Evolutionary conservation across 2,797 vertebrate species (phyloP), one percentile per base, ranked within the genome.

Genomic region (Muraenolepis orangiensis): DNA sequence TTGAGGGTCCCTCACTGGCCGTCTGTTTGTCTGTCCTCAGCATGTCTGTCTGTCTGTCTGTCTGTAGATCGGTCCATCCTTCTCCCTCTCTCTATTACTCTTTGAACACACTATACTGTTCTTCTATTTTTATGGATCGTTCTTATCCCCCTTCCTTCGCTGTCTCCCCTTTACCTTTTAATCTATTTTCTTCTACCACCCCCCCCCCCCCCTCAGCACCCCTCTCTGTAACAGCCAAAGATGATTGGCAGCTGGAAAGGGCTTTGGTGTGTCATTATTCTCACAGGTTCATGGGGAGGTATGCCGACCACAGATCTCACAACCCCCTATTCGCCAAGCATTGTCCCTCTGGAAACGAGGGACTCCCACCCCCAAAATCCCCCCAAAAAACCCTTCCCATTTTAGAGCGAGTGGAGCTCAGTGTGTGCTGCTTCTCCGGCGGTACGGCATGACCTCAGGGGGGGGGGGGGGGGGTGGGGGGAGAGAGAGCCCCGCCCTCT

Each of bases 391-490:
- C 87, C 86, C 86, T 89, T 80, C 78, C 66, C 36, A 29, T 89
- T n/a, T 87, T 82, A 81, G 85, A 81, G 83, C 85, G 85, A 87
- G 84, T 84, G 77, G 80, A 20, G 42, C 42, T n/a, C n/a, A n/a
- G n/a, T n/a, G n/a, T 6, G 73, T 79, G 81, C 86, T 72, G 38
- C 66, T 30, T 67, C 67, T 74, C 66, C 82, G 84, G 80, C 83
- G 77, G 74, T 74, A 81, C 77, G 14, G 85, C 86, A 89, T 91
- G 87, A 89, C 87, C 87, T 91, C 90, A 90, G 88, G 87, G 90
- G 83, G 81, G 83, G 18, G 14, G 20, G 42, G 84, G 84, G 84
- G 81, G 77, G 71, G n/a, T n/a, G n/a, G n/a, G 81, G 83, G 18
- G 14, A 46, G 42, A 84, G 84, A 85, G 81, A 77, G 71, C 80